Evolutionary conservation across 2,797 vertebrate genomes (phyloP), one percentile per base, ranked within the genome.

Genomic region (Leucoraja ocellata): DNA sequence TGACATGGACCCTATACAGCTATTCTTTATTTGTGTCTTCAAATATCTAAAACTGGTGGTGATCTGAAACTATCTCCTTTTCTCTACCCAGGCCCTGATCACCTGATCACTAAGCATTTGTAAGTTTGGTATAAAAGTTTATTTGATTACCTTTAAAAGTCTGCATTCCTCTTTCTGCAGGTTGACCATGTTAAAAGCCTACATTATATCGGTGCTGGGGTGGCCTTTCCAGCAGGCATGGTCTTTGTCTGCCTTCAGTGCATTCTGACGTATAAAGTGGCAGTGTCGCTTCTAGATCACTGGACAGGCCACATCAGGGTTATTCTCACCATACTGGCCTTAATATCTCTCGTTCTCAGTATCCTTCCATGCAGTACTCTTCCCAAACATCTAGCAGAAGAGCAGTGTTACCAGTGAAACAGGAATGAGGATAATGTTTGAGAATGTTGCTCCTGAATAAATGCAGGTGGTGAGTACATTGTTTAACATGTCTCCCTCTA

Each of bases 241-340:
- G 97, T 98, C 65, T 98, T 98, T 0, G 97, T 98, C 94, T 98
- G 97, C 94, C 96, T 99, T 94, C 98, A 98, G 96, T 98, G 98
- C 93, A 97, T 97, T 93, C 96, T 98, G 94, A 98, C 98, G 93
- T 98, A 98, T 96, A 96, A 98, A 2, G 96, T 97, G 93, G 98
- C 98, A 2, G 93, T 96, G 36, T 97, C 97, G 0, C 95, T 97
- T 39, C 97, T 98, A 4, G 98, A 99, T 95, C 97, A 97, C 95
- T 98, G 97, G 96, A 96, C 98, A 97, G 98, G 97, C 88, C 97
- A 98, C 65, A 95, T 98, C 80, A 95, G 98, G 8, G 97, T 97
- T n/a, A 96, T 96, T 84, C 97, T 99, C 93, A 97, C 98, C 46
- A 93, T 94, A 80, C 96, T 96, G 68, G 98, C 98, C 94, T 97